Conservation (phyloP, 2,888 invertebrate species). For the Chromoteleia sp. region DNA sequence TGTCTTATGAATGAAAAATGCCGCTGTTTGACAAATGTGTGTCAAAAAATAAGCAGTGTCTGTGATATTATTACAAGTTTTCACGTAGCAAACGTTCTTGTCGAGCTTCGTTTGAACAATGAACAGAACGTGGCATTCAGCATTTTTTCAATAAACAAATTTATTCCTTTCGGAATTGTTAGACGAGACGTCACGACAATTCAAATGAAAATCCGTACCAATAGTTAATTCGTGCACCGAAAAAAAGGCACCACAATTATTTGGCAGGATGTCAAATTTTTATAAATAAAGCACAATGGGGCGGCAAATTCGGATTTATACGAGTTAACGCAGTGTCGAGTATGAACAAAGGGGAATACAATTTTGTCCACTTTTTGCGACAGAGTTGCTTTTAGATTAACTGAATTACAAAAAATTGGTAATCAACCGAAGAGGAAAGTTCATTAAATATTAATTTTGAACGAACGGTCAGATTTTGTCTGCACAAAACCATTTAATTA, state of each 20-base stretch:
- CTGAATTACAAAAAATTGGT: no score
- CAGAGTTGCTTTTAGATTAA: not conserved
- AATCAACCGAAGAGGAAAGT: no score
- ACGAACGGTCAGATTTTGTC: no score
- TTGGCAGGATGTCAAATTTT: slow-evolving; percentile 10
- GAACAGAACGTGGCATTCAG: no score
- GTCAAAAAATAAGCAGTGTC: no score
- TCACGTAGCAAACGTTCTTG: not conserved
- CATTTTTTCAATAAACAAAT: slow-evolving; percentile 15
- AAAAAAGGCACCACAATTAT: slow-evolving; percentile 8
- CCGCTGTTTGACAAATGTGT: no score
- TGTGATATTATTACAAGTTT: no score
- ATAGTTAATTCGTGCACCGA: not conserved
- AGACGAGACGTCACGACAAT: slow-evolving; percentile 3
- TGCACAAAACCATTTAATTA: no score
- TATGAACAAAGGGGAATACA: not conserved
- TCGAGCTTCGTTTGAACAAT: no score
- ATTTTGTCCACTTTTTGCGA: not conserved
- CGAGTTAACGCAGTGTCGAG: not conserved
- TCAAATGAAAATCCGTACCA: slow-evolving; percentile 19
- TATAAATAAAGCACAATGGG: slow-evolving; percentile 7
- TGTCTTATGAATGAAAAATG: no score
- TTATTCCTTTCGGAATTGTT: slow-evolving; percentile 14
- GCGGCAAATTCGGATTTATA: not conserved
- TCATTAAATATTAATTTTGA: no score